phyloP scores from a whole-genome alignment of 2,888 invertebrate species.

The Julus scanicus region DNA sequence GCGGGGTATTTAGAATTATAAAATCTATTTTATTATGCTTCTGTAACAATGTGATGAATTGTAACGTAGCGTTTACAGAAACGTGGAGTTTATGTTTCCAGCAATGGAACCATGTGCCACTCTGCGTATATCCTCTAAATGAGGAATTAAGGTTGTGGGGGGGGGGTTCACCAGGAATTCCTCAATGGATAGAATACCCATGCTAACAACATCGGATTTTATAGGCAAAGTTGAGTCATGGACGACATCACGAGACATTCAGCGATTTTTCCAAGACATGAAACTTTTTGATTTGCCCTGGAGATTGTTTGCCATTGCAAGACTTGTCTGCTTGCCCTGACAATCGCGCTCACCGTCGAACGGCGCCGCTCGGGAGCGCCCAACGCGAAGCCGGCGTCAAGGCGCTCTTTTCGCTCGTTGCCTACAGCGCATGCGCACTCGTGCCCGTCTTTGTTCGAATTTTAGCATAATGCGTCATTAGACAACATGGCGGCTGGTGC shows the following conservation, averaged over 20 bases:
- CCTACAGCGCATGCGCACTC: background rate
- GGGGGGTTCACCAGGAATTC: too few relatives aligned
- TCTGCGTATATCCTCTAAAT: too few relatives aligned
- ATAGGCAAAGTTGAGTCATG: too few relatives aligned
- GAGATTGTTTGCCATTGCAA: background rate
- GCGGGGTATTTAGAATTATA: background rate
- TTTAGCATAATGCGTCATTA: slow-evolving; percentile 32
- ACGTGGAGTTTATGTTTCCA: background rate
- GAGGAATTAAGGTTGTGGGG: too few relatives aligned
- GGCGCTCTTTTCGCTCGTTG: background rate
- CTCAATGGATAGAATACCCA: too few relatives aligned
- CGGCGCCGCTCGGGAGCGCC: slow-evolving; percentile 25
- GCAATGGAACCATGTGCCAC: too few relatives aligned
- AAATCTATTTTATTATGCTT: too few relatives aligned
- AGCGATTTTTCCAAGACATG: background rate
- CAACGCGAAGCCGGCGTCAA: background rate
- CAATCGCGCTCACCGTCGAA: background rate
- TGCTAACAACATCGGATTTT: too few relatives aligned
- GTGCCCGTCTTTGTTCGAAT: background rate
- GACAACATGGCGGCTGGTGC: slow-evolving; percentile 19
- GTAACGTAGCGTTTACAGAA: background rate
- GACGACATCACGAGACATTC: too few relatives aligned
- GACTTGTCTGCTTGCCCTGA: background rate
- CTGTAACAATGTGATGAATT: background rate
- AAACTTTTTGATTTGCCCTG: background rate